Percentiles rank a stretch among this genome's conserved stretches.
Conservation (phyloP, 2,888 invertebrate species). For the Caenorhabditis doughertyi region DNA sequence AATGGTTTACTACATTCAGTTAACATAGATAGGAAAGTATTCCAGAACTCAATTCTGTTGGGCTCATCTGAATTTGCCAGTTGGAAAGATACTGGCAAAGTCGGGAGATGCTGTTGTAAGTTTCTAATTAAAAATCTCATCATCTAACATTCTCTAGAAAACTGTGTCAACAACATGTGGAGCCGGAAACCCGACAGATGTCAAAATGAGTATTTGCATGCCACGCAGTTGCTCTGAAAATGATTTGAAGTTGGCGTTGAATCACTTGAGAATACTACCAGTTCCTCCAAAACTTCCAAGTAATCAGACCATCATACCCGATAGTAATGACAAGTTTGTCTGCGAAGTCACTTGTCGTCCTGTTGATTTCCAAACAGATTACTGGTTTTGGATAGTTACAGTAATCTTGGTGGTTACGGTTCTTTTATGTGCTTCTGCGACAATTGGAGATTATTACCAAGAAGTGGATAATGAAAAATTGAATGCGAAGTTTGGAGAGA, state of each 20-base stretch:
- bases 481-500: background rate
- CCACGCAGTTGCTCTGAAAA: constrained; percentile 44
- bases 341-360: constrained; percentile 50
- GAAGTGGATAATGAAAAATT: constrained; percentile 25
- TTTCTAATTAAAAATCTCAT: background rate
- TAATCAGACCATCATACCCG: constrained; percentile 6
- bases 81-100: constrained; percentile 29
- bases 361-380: constrained; percentile 22
- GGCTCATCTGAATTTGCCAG: constrained; percentile 58
- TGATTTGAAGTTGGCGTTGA: constrained; percentile 40
- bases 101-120: constrained; percentile 24
- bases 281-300: background rate
- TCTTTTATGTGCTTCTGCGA: constrained; percentile 19
- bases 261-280: constrained; percentile 25
- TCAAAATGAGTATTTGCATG: constrained; percentile 60
- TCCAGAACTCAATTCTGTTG: constrained; percentile 57
- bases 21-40: too few relatives aligned
- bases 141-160: constrained; percentile 2
- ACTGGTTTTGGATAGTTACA: constrained; percentile 37
- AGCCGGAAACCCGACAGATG: constrained; percentile 32
- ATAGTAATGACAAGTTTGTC: constrained; percentile 6
- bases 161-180: constrained; percentile 46
- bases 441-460: constrained; percentile 41
- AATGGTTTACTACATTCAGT: too few relatives aligned
- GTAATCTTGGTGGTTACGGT: constrained; percentile 23